Base-by-base conservation (phyloP, 2,797 vertebrate genomes). In the Darevskia mixta region DNA sequence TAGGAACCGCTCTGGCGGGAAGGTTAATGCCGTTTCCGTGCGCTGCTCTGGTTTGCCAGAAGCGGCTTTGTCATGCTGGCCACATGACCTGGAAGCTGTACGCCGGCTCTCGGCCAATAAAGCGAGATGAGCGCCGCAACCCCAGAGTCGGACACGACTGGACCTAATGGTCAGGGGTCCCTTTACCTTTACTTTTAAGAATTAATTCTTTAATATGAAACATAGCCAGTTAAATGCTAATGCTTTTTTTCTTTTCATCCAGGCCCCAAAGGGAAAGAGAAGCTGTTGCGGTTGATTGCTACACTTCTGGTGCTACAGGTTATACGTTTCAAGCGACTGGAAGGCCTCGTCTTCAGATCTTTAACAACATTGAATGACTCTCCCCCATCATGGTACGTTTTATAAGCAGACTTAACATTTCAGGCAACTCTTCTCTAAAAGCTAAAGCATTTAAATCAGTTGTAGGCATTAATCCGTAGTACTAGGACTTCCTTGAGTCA, bases 301-400 rank as follows among this genome's bases (percentile, higher is more conserved):
- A 97, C 98, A 20, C 93, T 98, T 89, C 95, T 98, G 89, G 97
- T 98, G 5, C 97, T 98, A 79, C 97, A 98, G 95, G 91, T 98
- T 93, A 92, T 98, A 93, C 55, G 90, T 76, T 90, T 90, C 90
- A 91, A 90, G 89, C 85, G 96, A 89, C 66, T 93, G n/a, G 94
- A 96, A 79, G 96, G 95, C 27, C 92, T 95, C 13, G 91, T 96
- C 82, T 97, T 98, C 67, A 96, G 96, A 91, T 97, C 95, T 29
- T 95, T 98, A 75, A 97, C 98, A 93, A 93, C 93, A 43, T 85
- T 98, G 91, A 93, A 96, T 15, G 93, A 97, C 1, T 83, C 86
- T 58, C 75, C 91, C 79, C 23, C 76, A 85, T 93, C 88, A 93
- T 96, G 94, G 95, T 96, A 58, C 0, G 18, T 79, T 92, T 90